A percentile compares a stretch with the other conserved stretches of the same genome.
phyloP scores from a whole-genome alignment of 2,113 vertebrate genomes.

The Pogona vitticeps region DNA sequence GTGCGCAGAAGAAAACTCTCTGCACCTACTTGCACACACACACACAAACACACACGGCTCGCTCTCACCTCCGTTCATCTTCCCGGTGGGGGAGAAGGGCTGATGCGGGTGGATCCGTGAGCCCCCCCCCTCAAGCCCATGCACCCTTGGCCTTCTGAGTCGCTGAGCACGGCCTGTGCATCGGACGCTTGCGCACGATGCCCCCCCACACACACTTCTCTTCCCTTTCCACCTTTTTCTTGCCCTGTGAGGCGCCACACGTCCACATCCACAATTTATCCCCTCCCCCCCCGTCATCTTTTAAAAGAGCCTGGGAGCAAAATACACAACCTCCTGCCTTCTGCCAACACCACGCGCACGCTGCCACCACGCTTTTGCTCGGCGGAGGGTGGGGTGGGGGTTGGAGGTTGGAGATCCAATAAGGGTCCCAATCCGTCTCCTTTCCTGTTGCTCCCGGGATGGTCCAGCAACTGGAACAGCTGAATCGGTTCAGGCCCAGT shows the following conservation, averaged over 20 bases:
- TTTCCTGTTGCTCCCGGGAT: not conserved
- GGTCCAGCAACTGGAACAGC: not conserved
- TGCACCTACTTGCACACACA: not conserved
- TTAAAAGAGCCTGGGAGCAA: not conserved
- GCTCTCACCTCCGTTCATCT: too few species aligned
- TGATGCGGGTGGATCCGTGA: not conserved
- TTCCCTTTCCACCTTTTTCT: not conserved
- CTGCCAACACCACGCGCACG: fast-evolving
- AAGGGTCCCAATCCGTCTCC: too few species aligned
- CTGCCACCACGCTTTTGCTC: not conserved
- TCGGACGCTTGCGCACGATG: fast-evolving
- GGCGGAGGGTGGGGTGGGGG: not conserved
- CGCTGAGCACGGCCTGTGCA: too few species aligned
- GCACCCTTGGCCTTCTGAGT: not conserved
- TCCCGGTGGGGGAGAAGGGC: not conserved
- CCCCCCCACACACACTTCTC: fast-evolving
- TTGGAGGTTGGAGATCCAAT: not conserved
- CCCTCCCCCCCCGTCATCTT: not conserved
- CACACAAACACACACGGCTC: too few species aligned
- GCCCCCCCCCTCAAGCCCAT: not conserved
- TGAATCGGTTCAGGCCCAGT: too few species aligned
- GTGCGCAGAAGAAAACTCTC: too few species aligned
- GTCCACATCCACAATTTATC: too few species aligned
- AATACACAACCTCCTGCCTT: too few species aligned
- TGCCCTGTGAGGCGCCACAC: not conserved